Base-by-base conservation (phyloP, 2,113 vertebrate species). In the Anas platyrhynchos region DNA sequence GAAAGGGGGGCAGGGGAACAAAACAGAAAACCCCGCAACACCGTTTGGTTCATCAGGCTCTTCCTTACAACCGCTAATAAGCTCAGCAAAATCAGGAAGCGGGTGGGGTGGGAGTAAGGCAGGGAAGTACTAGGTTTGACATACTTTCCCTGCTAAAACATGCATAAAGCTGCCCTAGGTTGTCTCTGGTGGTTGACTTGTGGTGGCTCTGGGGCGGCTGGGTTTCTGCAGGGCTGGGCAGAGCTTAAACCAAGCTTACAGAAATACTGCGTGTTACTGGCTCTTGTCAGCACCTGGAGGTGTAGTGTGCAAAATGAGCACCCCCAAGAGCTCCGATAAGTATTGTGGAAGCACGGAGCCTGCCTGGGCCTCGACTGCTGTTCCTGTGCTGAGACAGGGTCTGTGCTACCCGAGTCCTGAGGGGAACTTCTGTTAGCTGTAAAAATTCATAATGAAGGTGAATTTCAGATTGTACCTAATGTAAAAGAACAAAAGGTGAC, bases 21-120 rank as follows among this genome's bases (percentile, higher is more conserved):
- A 61, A 38, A 10, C 1, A 5, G 9, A 38, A 5, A 8, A 16
- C 11, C 13, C 14, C 17, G 62, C 3, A 48, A 1, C 9, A 3
- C 5, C 27, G 0, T 9, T 17, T 13, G 21, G 2, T 32, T 48
- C 23, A 17, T 48, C 15, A 5, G 43, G 11, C 2, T 92, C 13
- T 59, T 75, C 27, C 23, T 73, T 22, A 52, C 4, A 48, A 1
- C 32, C 43, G 23, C 50, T 48, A 48, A 3, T 48, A 17, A 32
- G 31, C 72, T 50, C 27, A 27, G 6, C 22, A 27, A n/a, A 75
- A 41, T 9, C 41, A 11, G 6, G 65, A 67, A 7, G 6, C 25
- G 11, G 27, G 4, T 41, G 21, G 23, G 5, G 48, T 12, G 7
- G 11, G 4, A 48, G 13, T 43, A 41, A 73, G 59, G 41, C 44